Conservation (phyloP, 2,888 invertebrate species). For the Meghimatium bilineatum region DNA sequence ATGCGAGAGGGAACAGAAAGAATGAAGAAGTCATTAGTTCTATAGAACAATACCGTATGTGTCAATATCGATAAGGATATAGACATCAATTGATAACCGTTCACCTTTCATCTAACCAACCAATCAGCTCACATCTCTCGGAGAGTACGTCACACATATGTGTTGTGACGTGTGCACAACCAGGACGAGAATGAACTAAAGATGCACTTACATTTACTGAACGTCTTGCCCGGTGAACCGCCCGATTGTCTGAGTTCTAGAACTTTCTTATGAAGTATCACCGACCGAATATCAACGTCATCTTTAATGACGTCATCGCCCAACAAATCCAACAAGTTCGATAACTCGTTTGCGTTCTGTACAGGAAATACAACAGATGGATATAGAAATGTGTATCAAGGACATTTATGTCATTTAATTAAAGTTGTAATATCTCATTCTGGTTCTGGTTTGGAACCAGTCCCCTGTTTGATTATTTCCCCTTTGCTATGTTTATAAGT, state of each 20-base stretch:
- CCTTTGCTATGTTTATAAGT: too few species aligned
- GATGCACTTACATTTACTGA: slow-evolving; percentile 58
- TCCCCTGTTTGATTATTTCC: too few species aligned
- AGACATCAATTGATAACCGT: not conserved
- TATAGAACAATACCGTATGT: not conserved
- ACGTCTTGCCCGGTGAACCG: slow-evolving; percentile 60
- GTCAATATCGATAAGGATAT: not conserved
- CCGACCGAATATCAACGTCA: slow-evolving; percentile 59
- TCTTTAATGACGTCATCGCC: slow-evolving; percentile 65
- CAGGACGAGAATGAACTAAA: too few species aligned
- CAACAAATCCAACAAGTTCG: slow-evolving; percentile 70
- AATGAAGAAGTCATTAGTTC: not conserved
- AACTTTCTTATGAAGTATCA: slow-evolving; percentile 62
- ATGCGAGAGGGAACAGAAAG: not conserved
- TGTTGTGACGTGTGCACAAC: too few species aligned
- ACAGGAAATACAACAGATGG: not conserved
- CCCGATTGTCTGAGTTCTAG: slow-evolving; percentile 59
- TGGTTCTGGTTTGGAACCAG: too few species aligned
- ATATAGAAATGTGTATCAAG: not conserved
- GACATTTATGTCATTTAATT: not conserved
- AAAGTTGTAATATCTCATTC: too few species aligned
- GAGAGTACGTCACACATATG: too few species aligned
- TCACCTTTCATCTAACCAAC: not conserved
- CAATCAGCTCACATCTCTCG: not conserved
- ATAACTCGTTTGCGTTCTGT: slow-evolving; percentile 72